phyloP scores from a whole-genome alignment of 2,888 invertebrate genomes.

The Tricholauxania praeusta region DNA sequence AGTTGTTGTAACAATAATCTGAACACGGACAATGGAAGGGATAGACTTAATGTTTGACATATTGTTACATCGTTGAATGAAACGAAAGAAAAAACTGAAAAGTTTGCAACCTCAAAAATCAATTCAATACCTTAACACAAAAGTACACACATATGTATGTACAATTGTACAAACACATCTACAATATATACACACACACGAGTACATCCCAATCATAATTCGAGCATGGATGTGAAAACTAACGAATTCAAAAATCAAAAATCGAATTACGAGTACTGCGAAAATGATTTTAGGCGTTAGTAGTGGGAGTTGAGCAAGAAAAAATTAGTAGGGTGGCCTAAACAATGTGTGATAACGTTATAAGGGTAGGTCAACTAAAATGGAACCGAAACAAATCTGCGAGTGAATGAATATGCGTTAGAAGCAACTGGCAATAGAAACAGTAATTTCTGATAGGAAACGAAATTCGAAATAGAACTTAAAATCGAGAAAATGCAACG shows the following conservation, averaged over 20 bases:
- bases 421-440: slow-evolving; percentile 12
- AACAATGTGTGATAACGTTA: not conserved
- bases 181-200: not conserved
- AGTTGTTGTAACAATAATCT: too few species aligned
- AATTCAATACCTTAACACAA: not conserved
- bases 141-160: not conserved
- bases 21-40: too few species aligned
- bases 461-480: slow-evolving; percentile 5
- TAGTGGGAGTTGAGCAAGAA: not conserved
- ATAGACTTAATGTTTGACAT: not conserved
- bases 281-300: too few species aligned
- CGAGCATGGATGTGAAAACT: slow-evolving; percentile 2
- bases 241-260: slow-evolving; percentile 28
- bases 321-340: not conserved
- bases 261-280: slow-evolving; percentile 22
- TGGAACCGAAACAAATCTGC: not conserved
- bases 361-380: slow-evolving; percentile 26
- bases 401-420: not conserved
- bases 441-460: not conserved
- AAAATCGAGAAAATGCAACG: slow-evolving; percentile 1
- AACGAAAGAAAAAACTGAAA: too few species aligned
- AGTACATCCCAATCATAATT: not conserved
- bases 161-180: not conserved
- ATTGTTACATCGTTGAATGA: not conserved
- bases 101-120: not conserved